Evolutionary conservation across 2,888 invertebrate species (phyloP), one percentile per base, ranked within the genome.

Genomic region (Noctuana brunneofusca): DNA sequence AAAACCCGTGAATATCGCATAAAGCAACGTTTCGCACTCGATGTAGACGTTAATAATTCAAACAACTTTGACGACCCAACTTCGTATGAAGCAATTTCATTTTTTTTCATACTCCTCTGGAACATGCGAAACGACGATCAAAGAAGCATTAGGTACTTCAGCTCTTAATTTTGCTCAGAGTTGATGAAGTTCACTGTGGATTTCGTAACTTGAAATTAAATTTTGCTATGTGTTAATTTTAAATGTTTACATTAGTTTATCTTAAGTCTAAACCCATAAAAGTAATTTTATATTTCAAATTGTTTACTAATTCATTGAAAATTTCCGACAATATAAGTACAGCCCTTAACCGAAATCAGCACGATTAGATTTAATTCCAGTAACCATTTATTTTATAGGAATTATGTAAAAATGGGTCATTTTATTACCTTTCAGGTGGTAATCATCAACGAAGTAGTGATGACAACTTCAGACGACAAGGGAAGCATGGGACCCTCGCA

Each of bases 371-470:
- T n/a, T n/a, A n/a, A n/a, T n/a, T n/a, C n/a, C n/a, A n/a, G n/a
- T n/a, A n/a, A n/a, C n/a, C n/a, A n/a, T n/a, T n/a, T n/a, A n/a
- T n/a, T n/a, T n/a, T n/a, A n/a, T n/a, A n/a, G n/a, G n/a, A n/a
- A 24, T 24, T 2, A 5, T 24, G 5, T 24, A 24, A 24, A 2
- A 24, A 24, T 5, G 5, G 35, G 35, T 35, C 2, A 3, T 9
- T 35, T 38, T n/a, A n/a, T 6, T 53, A 9, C 22, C 4, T 43
- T 59, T 6, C 88, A 96, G 94, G 98, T 99, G 69, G 97, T 99
- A 57, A 97, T 97, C 71, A 97, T 98, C 75, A 96, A 98, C 77
- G 95, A 96, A 49, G 95, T 97, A 38, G 92, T 96, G 67, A 96
- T 97, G 95, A 95, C 95, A 60, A 95, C 95, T 57, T 94, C 95